Base-by-base conservation (phyloP, 2,888 invertebrate genomes). In the Lissonota sp. region DNA sequence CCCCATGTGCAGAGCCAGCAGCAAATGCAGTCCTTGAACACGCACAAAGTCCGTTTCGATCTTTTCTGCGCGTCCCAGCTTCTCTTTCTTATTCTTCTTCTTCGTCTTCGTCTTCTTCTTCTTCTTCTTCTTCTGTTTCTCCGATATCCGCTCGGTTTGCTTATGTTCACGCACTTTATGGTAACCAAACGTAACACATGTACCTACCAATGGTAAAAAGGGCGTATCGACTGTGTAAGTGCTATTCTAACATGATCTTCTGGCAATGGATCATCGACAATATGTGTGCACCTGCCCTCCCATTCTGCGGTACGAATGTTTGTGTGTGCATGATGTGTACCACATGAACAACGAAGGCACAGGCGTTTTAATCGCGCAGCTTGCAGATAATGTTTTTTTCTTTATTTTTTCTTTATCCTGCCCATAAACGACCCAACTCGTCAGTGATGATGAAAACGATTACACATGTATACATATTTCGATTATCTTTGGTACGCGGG, bases 391-490 rank as follows among this genome's bases (percentile, higher is more conserved):
- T n/a, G n/a, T n/a, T n/a, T n/a, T n/a, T n/a, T n/a, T n/a, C n/a
- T n/a, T 58, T 72, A 16, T 49, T 62, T 66, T 39, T 49, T 62
- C 40, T 3, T 42, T 62, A 7, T n/a, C 40, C n/a, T 44, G 16
- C 42, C 55, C 44, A 26, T 10, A 66, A 78, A 78, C 64, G 64
- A 79, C 62, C 60, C 57, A 69, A 79, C 60, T 69, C 62, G 63
- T 73, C 73, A 44, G 67, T 40, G 75, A 75, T 57, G 71, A 71
- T 73, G 69, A 73, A 69, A 79, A 73, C 71, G 66, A 77, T 77
- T 77, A 58, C 58, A 16, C 44, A 26, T 26, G 7, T 64, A 37
- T 60, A 58, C 51, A 51, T 37, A 60, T 66, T 78, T 66, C 62
- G 72, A 67, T 78, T 67, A 78, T 73, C 62, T 42, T 72, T 60